Evolutionary conservation across 2,113 vertebrate species (phyloP), one percentile per base, ranked within the genome.

Genomic region (Pituophis catenifer): DNA sequence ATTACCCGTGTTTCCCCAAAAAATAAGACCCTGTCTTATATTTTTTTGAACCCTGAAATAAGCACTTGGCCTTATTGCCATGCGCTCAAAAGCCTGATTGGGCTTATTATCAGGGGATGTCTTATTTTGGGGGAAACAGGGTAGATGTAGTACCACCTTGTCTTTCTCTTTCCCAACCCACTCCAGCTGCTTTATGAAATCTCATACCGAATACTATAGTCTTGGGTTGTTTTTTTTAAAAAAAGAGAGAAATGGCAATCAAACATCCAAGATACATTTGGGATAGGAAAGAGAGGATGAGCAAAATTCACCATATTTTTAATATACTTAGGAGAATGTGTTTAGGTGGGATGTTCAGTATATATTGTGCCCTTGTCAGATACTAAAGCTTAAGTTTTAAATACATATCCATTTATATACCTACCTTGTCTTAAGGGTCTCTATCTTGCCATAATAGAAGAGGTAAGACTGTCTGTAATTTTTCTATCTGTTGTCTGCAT

Each of bases 401-500:
- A 44, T 19, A 21, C 75, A 21, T 44, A 81, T 44, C 75, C 75
- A 44, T 81, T 81, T 81, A 44, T 81, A 44, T 10, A 44, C 75
- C 17, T 81, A 81, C 33, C 17, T 81, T 21, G 33, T 44, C 17
- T 44, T 19, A 38, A 81, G 8, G 7, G 17, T 21, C 33, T 81
- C 70, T 81, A 21, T 81, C 70, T 38, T 38, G 70, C 33, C 70
- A 38, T 19, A 81, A 33, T 44, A 44, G 33, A 81, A 81, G 75
- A 44, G 17, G n/a, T 38, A 17, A 48, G 44, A 0, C 33, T 5
- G 29, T 3, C 38, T 3, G 17, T 23, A 9, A 65, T 19, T 24
- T 33, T 85, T 5, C 62, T 89, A 3, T 94, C 96, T 58, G 86
- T 90, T 86, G 55, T 93, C 75, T 93, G 89, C n/a, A 17, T 90